Evolutionary conservation across 2,113 vertebrate genomes (phyloP).

Genomic region (Psilopogon haemacephalus): DNA sequence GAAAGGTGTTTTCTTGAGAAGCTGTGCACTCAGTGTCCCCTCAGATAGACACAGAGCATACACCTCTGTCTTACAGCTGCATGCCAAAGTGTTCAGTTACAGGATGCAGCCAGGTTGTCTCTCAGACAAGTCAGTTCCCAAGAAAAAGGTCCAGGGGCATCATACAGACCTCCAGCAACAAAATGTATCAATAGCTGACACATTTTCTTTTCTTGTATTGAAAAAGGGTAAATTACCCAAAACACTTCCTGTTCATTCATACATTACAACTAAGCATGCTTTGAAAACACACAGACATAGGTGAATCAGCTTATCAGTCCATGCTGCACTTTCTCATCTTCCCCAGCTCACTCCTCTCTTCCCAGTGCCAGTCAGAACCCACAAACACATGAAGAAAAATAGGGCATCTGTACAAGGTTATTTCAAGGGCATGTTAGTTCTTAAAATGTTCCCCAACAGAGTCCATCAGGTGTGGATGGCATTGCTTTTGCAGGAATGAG

Average conservation of each 20-base stretch:
- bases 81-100: not conserved
- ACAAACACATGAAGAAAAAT: not conserved
- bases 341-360: not conserved
- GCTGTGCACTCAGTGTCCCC: not conserved
- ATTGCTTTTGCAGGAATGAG: not conserved
- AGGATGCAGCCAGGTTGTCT: not conserved
- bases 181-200: not conserved
- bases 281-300: not conserved
- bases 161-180: not conserved
- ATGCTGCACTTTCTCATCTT: not conserved
- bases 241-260: not conserved
- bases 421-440: not conserved
- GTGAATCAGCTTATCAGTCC: not conserved
- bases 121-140: not conserved
- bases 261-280: not conserved
- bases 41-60: not conserved
- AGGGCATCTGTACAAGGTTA: not conserved
- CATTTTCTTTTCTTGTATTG: not conserved
- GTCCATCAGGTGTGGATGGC: not conserved
- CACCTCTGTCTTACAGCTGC: too few species aligned
- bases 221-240: not conserved
- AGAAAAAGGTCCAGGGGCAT: not conserved
- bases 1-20: not conserved
- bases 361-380: not conserved
- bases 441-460: not conserved